A percentile compares a stretch with the other conserved stretches of the same genome.
phyloP scores from a whole-genome alignment of 2,113 vertebrate species.

The Platichthys stellatus region DNA sequence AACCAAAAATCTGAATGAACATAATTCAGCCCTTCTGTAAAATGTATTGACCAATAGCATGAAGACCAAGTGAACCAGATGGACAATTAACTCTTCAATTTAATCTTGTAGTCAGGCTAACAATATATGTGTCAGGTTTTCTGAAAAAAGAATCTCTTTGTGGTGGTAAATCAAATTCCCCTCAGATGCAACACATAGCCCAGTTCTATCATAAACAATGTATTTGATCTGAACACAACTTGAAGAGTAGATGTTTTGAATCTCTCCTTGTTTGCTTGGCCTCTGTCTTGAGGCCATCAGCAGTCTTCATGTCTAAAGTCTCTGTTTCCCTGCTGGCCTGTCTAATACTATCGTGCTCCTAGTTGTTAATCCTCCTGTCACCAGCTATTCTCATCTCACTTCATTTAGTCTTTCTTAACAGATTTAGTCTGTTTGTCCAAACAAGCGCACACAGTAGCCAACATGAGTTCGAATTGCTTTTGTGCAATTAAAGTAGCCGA shows the following conservation, averaged over 20 bases:
- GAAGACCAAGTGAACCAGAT: too few species aligned
- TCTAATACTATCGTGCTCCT: conserved; percentile 5
- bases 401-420: conserved; percentile 42
- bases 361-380: conserved; percentile 9
- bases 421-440: conserved; percentile 4
- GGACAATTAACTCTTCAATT: too few species aligned
- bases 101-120: too few species aligned
- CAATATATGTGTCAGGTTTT: too few species aligned
- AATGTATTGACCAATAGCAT: too few species aligned
- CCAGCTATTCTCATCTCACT: conserved; percentile 21
- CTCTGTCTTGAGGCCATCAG: neutral
- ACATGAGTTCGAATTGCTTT: neutral
- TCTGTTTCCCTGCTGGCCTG: neutral
- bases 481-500: neutral
- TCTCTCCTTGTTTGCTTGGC: neutral
- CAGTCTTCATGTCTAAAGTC: neutral
- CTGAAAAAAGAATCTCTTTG: too few species aligned
- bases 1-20: too few species aligned
- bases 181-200: too few species aligned
- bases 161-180: too few species aligned
- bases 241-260: neutral
- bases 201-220: neutral
- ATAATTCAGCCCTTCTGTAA: too few species aligned
- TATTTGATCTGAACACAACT: neutral
- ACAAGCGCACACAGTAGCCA: neutral